Conservation (phyloP, 2,797 vertebrate genomes). For the Manis javanica region DNA sequence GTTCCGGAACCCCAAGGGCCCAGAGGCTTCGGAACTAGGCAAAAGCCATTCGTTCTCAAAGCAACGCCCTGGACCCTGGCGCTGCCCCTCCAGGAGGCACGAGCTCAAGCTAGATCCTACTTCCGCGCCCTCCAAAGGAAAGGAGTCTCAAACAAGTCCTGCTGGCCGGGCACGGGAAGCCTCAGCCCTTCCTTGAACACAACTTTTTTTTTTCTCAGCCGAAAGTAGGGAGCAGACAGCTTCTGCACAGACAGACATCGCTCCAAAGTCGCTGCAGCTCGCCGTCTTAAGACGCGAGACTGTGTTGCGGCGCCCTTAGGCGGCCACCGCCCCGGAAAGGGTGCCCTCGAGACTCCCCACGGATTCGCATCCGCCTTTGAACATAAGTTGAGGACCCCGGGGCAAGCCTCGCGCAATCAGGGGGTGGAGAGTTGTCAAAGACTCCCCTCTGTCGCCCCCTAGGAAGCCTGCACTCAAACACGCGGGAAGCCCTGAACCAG, state of each 20-base stretch:
- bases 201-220: not conserved
- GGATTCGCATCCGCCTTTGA: not conserved
- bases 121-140: not conserved
- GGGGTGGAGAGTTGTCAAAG: not conserved
- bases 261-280: not conserved
- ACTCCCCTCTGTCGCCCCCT: slow-evolving; percentile 72
- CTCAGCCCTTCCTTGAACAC: not conserved
- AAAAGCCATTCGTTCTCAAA: not conserved
- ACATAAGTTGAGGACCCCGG: not conserved
- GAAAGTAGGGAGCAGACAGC: not conserved
- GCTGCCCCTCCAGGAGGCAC: not conserved
- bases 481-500: not conserved
- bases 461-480: slow-evolving; percentile 20
- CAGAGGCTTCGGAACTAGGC: not conserved
- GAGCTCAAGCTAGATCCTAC: not conserved
- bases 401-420: not conserved
- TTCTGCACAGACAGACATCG: not conserved
- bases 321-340: not conserved
- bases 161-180: not conserved
- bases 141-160: not conserved
- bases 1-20: not conserved
- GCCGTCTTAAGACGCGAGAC: not conserved
- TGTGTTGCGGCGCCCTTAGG: not conserved
- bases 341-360: not conserved
- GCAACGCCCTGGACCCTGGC: not conserved